Evolutionary conservation across 2,888 invertebrate species (phyloP).

Genomic region (Lepidochrysops patricia): DNA sequence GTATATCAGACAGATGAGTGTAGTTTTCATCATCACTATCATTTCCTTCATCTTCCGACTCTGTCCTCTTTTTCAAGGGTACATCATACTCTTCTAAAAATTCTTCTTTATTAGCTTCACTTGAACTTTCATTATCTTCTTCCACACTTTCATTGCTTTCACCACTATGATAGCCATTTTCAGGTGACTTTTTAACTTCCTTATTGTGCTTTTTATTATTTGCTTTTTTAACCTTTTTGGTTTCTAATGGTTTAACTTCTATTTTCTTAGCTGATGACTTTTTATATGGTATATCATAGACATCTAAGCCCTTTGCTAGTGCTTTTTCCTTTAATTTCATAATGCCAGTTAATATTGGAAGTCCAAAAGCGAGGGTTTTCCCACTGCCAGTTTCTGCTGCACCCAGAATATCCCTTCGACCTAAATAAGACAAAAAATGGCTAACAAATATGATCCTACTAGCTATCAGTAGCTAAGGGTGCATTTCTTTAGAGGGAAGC

Average conservation of each 20-base stretch:
- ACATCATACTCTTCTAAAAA: slow-evolving; percentile 55
- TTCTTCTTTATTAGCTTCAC: slow-evolving; percentile 29
- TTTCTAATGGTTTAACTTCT: slow-evolving; percentile 21
- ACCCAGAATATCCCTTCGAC: slow-evolving; percentile 93
- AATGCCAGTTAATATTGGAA: slow-evolving; percentile 93
- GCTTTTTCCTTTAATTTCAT: slow-evolving; percentile 77
- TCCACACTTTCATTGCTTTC: slow-evolving; percentile 30
- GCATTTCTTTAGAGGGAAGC: no score
- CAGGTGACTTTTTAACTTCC: slow-evolving; percentile 46
- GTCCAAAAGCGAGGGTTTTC: slow-evolving; percentile 97
- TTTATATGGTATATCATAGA: slow-evolving; percentile 57
- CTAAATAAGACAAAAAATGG: slow-evolving; percentile 32
- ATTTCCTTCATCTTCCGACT: slow-evolving; percentile 47
- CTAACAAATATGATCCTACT: neutral
- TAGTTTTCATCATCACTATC: slow-evolving; percentile 55
- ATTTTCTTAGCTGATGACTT: slow-evolving; percentile 46
- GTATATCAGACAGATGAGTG: slow-evolving; percentile 54
- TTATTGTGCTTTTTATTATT: slow-evolving; percentile 26
- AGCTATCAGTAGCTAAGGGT: no score
- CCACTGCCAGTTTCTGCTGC: slow-evolving; percentile 99
- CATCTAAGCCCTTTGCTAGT: slow-evolving; percentile 45
- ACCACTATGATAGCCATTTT: slow-evolving; percentile 57
- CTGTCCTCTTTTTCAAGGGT: slow-evolving; percentile 43
- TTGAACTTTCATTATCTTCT: slow-evolving; percentile 17
- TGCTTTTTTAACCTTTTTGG: slow-evolving; percentile 25